Percentiles rank a stretch among this genome's conserved stretches.
Evolutionary conservation across 92 coral and sea anemone species (phyloP).

Genomic region (Nematostella vectensis): DNA sequence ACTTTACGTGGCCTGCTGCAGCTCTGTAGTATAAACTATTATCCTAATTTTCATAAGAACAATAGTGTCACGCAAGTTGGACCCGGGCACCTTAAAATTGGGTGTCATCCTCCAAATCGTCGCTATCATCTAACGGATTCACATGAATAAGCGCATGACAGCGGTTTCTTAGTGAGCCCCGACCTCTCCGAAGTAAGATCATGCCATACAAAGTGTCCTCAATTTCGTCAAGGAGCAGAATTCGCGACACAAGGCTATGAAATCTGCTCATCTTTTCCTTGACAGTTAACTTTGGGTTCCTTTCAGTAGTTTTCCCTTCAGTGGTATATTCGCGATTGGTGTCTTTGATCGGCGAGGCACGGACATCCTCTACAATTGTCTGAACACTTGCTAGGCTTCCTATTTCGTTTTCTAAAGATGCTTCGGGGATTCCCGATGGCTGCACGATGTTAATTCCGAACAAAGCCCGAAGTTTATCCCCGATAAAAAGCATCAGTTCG

Average conservation of each 20-base stretch:
- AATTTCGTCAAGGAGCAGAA: constrained; percentile 12
- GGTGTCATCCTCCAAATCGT: too few species aligned
- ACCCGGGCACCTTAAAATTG: too few species aligned
- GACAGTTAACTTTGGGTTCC: not conserved
- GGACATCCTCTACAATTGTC: too few species aligned
- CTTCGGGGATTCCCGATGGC: not conserved
- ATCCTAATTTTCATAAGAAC: too few species aligned
- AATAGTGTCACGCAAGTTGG: too few species aligned
- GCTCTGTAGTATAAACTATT: too few species aligned
- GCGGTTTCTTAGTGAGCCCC: not conserved
- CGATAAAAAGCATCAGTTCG: constrained; percentile 45
- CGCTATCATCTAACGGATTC: not conserved
- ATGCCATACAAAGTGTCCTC: constrained; percentile 16
- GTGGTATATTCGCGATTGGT: too few species aligned
- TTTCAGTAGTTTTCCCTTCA: not conserved
- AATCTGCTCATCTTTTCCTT: constrained; percentile 13
- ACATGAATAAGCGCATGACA: not conserved
- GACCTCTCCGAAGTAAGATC: constrained; percentile 2
- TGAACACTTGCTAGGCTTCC: too few species aligned
- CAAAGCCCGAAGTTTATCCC: constrained; percentile 23
- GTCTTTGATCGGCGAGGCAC: too few species aligned
- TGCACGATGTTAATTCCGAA: constrained; percentile 40
- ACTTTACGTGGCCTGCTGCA: too few species aligned
- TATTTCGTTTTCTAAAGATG: too few species aligned
- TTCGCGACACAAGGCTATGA: constrained; percentile 6